Evolutionary conservation across 2,113 vertebrate species (phyloP).

Genomic region (Turnix velox): DNA sequence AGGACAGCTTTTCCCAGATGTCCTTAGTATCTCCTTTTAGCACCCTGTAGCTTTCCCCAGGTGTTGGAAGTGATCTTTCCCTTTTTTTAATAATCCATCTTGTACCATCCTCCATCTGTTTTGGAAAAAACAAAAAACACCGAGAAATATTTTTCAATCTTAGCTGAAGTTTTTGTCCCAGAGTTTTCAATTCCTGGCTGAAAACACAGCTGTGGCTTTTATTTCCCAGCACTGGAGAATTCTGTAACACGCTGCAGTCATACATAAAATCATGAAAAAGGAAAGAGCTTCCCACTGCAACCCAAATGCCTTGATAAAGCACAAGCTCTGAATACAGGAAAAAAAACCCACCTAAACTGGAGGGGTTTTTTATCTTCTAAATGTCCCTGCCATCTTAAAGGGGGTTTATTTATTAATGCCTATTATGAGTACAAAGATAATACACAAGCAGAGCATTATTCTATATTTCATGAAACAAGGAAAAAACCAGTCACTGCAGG

Average conservation of each 20-base stretch:
- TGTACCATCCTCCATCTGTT: background rate
- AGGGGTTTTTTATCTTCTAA: background rate
- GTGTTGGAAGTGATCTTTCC: no score
- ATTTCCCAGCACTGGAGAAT: background rate
- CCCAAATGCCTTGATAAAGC: background rate
- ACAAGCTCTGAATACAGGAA: background rate
- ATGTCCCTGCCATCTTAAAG: background rate
- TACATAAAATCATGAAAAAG: background rate
- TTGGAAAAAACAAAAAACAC: background rate
- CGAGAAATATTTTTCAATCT: background rate
- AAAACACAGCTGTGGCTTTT: background rate
- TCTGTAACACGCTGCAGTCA: background rate
- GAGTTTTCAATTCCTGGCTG: background rate
- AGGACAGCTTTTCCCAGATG: background rate
- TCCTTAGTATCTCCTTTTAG: background rate
- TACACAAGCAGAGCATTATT: background rate
- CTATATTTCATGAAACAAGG: background rate
- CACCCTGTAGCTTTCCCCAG: background rate
- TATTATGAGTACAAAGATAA: background rate
- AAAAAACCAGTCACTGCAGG: background rate
- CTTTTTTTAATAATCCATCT: no score
- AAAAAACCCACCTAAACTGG: no score
- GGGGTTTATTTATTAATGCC: constrained; percentile 27
- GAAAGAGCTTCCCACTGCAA: background rate
- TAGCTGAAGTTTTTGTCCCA: background rate